A percentile compares a stretch with the other conserved stretches of the same genome.
Evolutionary conservation across 2,888 invertebrate species (phyloP).

Genomic region (Leptinotarsa juncta): DNA sequence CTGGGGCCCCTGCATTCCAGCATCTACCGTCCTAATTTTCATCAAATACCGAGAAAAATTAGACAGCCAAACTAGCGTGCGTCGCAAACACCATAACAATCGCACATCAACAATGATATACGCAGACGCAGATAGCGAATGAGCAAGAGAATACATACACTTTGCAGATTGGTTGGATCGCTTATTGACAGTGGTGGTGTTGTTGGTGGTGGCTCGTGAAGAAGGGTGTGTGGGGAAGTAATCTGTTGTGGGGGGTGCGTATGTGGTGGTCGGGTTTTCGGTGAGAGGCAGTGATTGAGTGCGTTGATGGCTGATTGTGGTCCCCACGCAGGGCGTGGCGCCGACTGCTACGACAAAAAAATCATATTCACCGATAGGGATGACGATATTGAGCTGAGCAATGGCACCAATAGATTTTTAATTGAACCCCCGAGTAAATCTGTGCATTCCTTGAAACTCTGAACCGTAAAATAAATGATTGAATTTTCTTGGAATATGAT

Average conservation of each 20-base stretch:
- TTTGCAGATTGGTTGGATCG: slow-evolving; percentile 60
- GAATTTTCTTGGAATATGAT: too few species aligned
- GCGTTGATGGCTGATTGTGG: slow-evolving; percentile 70
- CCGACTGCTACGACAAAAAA: slow-evolving; percentile 58
- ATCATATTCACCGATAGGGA: slow-evolving; percentile 32
- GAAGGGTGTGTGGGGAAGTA: slow-evolving; percentile 40
- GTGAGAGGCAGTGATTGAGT: slow-evolving; percentile 77
- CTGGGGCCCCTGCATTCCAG: neutral
- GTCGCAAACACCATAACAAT: slow-evolving; percentile 15
- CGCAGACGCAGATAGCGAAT: slow-evolving; percentile 19
- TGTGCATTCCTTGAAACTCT: neutral
- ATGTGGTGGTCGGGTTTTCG: slow-evolving; percentile 57
- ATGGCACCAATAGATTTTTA: neutral
- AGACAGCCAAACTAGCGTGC: neutral
- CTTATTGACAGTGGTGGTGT: slow-evolving; percentile 53
- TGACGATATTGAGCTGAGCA: neutral
- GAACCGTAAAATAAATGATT: too few species aligned
- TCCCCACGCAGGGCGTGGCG: slow-evolving; percentile 59
- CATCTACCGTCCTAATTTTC: neutral
- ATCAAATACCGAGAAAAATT: neutral
- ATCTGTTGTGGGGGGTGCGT: slow-evolving; percentile 46
- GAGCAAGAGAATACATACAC: slow-evolving; percentile 60
- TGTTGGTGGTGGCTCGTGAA: slow-evolving; percentile 27
- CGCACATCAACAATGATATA: slow-evolving; percentile 13
- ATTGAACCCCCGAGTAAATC: neutral